Conservation (phyloP, 2,113 vertebrate species). For the Barbus barbus region DNA sequence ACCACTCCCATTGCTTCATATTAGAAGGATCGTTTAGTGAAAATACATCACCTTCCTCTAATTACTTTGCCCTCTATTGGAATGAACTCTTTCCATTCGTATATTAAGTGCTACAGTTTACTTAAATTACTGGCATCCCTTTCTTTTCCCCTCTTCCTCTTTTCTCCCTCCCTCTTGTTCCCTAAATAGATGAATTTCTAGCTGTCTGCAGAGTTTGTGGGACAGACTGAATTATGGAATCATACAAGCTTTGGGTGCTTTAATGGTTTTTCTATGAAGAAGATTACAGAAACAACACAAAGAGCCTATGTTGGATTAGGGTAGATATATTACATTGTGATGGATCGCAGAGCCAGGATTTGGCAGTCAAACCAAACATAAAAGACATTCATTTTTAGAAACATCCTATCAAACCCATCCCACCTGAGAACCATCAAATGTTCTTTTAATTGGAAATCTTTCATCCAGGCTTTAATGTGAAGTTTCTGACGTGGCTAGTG, state of each 20-base stretch:
- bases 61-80: conserved; percentile 21
- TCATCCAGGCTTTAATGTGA: conserved; percentile 8
- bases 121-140: conserved; percentile 1
- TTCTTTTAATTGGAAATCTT: conserved; percentile 36
- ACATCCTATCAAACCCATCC: conserved; percentile 35
- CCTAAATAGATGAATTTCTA: conserved; percentile 20
- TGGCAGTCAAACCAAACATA: conserved; percentile 31
- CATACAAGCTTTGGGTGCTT: conserved; percentile 34
- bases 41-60: conserved; percentile 42
- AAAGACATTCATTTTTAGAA: conserved; percentile 49
- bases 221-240: conserved; percentile 36
- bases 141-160: not conserved
- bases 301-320: conserved; percentile 49
- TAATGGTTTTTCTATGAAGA: conserved; percentile 44
- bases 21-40: conserved; percentile 29
- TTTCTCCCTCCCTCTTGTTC: not conserved
- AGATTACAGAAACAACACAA: conserved; percentile 54
- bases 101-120: conserved; percentile 24
- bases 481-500: not conserved
- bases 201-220: conserved; percentile 24
- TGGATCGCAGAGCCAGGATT: conserved; percentile 45
- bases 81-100: conserved; percentile 30
- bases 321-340: conserved; percentile 50
- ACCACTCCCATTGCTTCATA: conserved; percentile 2
- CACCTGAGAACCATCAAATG: conserved; percentile 24